A percentile compares a stretch with the other conserved stretches of the same genome.
These are phyloP conservation scores for Eustalomyia histrio DNA, from an alignment of 2,888 invertebrate genomes.

Conservation along the genomic window DNA sequence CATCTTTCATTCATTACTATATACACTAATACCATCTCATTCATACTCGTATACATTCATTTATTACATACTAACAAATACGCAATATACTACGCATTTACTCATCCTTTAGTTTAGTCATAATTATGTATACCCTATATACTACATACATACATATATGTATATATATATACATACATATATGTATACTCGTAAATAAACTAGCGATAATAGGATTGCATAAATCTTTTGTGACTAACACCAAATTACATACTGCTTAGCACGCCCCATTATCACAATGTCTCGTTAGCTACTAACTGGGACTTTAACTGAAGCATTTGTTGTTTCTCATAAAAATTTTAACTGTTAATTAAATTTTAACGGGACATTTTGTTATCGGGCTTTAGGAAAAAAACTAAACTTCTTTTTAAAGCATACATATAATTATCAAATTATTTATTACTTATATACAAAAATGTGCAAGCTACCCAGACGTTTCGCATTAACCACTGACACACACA, in stretches of 20 bases:
- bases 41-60: slow-evolving; percentile 35
- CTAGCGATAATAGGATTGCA: too few relatives aligned
- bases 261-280: too few relatives aligned
- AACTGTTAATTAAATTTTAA: too few relatives aligned
- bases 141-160: neutral
- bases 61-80: slow-evolving; percentile 39
- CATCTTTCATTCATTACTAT: slow-evolving; percentile 4
- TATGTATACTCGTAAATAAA: neutral
- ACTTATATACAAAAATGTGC: slow-evolving; percentile 59
- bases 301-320: too few relatives aligned
- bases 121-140: neutral
- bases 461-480: slow-evolving; percentile 73
- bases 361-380: too few relatives aligned
- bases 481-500: neutral
- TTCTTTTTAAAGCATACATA: neutral
- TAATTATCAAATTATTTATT: neutral
- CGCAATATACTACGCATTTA: slow-evolving; percentile 3
- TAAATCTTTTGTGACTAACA: slow-evolving; percentile 3
- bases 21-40: neutral
- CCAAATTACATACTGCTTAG: slow-evolving; percentile 1
- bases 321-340: too few relatives aligned
- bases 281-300: too few relatives aligned
- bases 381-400: neutral
- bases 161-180: neutral
- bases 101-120: neutral